phyloP scores from a whole-genome alignment of 2,888 invertebrate genomes.

The Muschampia plurimacula region DNA sequence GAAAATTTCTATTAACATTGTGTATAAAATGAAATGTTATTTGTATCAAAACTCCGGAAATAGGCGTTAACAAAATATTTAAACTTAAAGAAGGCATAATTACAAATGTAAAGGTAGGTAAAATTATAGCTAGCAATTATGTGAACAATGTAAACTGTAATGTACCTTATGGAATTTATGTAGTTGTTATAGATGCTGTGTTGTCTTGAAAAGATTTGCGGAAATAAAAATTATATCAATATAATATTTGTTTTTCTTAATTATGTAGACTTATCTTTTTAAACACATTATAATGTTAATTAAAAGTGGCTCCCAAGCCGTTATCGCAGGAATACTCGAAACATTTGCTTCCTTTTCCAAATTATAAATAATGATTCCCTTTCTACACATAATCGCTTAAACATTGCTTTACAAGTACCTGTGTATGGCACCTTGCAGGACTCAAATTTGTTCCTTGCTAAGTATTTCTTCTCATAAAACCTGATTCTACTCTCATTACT shows the following conservation, averaged over 20 bases:
- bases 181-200: constrained; percentile 62
- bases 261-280: neutral
- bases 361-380: too few relatives aligned
- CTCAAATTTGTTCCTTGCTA: too few relatives aligned
- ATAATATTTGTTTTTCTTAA: neutral
- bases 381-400: too few relatives aligned
- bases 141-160: constrained; percentile 57
- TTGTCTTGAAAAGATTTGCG: constrained; percentile 57
- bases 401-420: too few relatives aligned
- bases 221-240: constrained; percentile 60
- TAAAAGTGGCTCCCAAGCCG: too few relatives aligned
- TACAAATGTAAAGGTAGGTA: neutral
- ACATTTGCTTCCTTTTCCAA: too few relatives aligned
- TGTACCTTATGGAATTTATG: constrained; percentile 68
- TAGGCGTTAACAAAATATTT: constrained; percentile 9
- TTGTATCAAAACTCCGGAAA: constrained; percentile 71
- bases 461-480: too few relatives aligned
- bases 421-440: too few relatives aligned
- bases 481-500: too few relatives aligned
- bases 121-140: constrained; percentile 2
- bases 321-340: too few relatives aligned
- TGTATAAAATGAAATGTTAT: constrained; percentile 54
- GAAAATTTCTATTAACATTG: constrained; percentile 27
- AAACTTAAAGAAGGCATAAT: neutral
- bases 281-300: too few relatives aligned